Conservation (phyloP, 2,888 invertebrate genomes). For the Euclidia mi region DNA sequence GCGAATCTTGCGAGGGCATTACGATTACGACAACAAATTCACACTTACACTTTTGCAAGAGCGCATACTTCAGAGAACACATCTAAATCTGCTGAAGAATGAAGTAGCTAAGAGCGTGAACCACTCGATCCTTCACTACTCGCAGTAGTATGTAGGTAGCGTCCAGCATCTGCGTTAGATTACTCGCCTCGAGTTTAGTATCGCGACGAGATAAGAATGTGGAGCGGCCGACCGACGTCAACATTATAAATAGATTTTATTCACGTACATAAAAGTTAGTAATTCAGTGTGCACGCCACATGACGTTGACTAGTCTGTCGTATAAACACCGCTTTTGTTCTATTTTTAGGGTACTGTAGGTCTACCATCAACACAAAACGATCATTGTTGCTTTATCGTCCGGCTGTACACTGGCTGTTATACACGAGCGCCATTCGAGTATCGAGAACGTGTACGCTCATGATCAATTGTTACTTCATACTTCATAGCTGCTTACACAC, state of each 20-base stretch:
- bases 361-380: constrained; percentile 57
- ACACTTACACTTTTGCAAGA: background rate
- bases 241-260: constrained; percentile 88
- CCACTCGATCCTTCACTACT: constrained; percentile 43
- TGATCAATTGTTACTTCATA: constrained; percentile 38
- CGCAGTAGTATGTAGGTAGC: constrained; percentile 38
- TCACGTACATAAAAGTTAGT: constrained; percentile 78
- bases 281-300: constrained; percentile 74
- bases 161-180: constrained; percentile 75
- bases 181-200: constrained; percentile 67
- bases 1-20: too few species aligned
- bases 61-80: constrained; percentile 10
- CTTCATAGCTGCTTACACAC: constrained; percentile 17
- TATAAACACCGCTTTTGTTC: constrained; percentile 65
- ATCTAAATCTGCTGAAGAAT: constrained; percentile 30
- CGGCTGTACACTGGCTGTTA: constrained; percentile 43
- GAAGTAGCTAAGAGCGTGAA: constrained; percentile 34
- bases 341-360: constrained; percentile 64
- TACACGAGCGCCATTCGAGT: constrained; percentile 30
- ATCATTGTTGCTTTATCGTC: constrained; percentile 59
- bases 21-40: too few species aligned
- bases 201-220: constrained; percentile 84
- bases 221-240: constrained; percentile 78
- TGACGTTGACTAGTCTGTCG: constrained; percentile 71
- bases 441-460: constrained; percentile 19